Percentiles rank a stretch among this genome's conserved stretches.
These are phyloP conservation scores for Hemibagrus guttatus DNA, from an alignment of 2,797 vertebrate species.

Conservation along the genomic window DNA sequence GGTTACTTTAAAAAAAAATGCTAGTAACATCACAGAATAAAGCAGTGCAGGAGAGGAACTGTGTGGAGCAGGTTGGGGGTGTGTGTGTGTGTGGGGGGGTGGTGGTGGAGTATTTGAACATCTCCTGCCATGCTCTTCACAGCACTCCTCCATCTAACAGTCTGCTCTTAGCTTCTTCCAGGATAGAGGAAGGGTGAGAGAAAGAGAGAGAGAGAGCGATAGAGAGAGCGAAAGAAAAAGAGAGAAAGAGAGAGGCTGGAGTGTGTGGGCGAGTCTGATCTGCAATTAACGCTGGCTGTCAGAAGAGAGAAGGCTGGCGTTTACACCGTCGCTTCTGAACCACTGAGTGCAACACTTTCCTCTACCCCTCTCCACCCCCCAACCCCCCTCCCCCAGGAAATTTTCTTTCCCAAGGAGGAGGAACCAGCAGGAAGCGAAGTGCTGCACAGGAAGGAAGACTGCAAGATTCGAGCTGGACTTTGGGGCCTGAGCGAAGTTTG, in stretches of 20 bases:
- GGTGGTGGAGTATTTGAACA: slow-evolving; percentile 52
- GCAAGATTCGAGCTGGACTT: slow-evolving; percentile 70
- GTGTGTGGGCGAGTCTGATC: slow-evolving; percentile 82
- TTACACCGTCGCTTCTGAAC: slow-evolving; percentile 79
- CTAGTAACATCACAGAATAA: slow-evolving; percentile 46
- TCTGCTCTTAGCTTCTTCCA: slow-evolving; percentile 76
- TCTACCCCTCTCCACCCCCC: slow-evolving; percentile 58
- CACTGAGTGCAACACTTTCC: slow-evolving; percentile 75
- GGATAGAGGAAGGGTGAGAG: slow-evolving; percentile 50
- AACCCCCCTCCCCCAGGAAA: slow-evolving; percentile 73
- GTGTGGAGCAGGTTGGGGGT: neutral
- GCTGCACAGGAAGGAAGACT: slow-evolving; percentile 67
- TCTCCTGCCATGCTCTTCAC: slow-evolving; percentile 76
- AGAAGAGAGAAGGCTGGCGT: slow-evolving; percentile 79
- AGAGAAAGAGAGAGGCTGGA: slow-evolving; percentile 70
- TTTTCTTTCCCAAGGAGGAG: slow-evolving; percentile 71
- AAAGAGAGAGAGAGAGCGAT: slow-evolving; percentile 44
- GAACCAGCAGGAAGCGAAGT: slow-evolving; percentile 68
- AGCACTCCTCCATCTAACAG: slow-evolving; percentile 76
- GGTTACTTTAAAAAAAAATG: neutral
- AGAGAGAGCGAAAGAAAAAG: slow-evolving; percentile 64
- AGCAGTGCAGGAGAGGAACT: slow-evolving; percentile 38
- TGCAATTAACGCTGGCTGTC: slow-evolving; percentile 82
- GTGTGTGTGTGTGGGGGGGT: slow-evolving; percentile 59
- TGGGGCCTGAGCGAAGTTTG: slow-evolving; percentile 69